phyloP scores from a whole-genome alignment of 2,888 invertebrate genomes.

The Creontiades dilutus region DNA sequence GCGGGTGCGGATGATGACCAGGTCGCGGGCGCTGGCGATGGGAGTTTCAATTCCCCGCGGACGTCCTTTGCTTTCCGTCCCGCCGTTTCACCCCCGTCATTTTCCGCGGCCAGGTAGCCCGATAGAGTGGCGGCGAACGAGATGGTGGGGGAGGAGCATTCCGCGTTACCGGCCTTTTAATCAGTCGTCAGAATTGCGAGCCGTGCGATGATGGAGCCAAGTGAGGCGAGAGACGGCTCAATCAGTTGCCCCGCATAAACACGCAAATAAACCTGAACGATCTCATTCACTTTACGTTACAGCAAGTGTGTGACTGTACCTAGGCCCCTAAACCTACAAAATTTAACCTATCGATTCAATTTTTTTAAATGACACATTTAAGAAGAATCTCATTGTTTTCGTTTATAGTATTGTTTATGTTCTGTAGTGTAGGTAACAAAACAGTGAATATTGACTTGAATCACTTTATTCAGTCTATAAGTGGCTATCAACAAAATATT shows the following conservation, averaged over 20 bases:
- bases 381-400: too few species aligned
- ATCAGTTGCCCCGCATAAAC: slow-evolving; percentile 37
- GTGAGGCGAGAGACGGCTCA: neutral
- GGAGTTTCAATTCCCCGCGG: neutral
- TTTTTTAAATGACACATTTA: too few species aligned
- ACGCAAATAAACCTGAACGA: slow-evolving; percentile 48
- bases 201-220: neutral
- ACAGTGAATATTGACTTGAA: neutral
- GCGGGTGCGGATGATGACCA: neutral
- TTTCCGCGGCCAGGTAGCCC: neutral
- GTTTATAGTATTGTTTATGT: too few species aligned
- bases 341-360: too few species aligned
- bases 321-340: too few species aligned
- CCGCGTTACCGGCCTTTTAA: slow-evolving; percentile 1
- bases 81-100: slow-evolving; percentile 12
- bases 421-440: neutral
- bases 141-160: neutral
- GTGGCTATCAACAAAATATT: neutral
- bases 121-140: neutral
- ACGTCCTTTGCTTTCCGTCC: neutral
- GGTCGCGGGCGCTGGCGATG: neutral
- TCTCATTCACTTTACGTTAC: neutral
- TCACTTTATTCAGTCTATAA: neutral
- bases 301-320: too few species aligned
- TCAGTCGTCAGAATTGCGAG: neutral